Percentiles rank a stretch among this genome's conserved stretches.
phyloP scores from a whole-genome alignment of 2,113 vertebrate species.

The Seriola dumerili region DNA sequence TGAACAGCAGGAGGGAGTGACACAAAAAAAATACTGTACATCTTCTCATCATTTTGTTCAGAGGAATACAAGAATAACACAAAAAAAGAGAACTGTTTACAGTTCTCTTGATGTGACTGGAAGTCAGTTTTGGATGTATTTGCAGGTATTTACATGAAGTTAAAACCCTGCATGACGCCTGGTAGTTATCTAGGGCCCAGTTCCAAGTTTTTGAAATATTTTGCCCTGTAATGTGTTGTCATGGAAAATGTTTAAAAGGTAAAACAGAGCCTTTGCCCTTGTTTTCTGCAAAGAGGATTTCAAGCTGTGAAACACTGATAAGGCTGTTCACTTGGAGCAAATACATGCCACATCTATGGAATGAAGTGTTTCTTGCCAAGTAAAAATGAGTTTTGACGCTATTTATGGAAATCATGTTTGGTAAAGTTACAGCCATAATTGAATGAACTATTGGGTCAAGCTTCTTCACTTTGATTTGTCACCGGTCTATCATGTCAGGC shows the following conservation, averaged over 20 bases:
- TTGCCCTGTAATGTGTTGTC: conserved; percentile 39
- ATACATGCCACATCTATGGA: conserved; percentile 37
- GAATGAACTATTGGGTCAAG: conserved; percentile 37
- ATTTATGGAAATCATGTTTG: conserved; percentile 32
- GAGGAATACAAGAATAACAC: neutral
- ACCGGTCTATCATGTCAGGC: conserved; percentile 17
- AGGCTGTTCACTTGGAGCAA: conserved; percentile 46
- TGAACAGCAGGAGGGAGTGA: conserved; percentile 38
- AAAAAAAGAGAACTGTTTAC: neutral
- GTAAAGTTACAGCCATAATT: conserved; percentile 40
- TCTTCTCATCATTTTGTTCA: conserved; percentile 7
- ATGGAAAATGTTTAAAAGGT: conserved; percentile 31
- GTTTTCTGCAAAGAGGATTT: conserved; percentile 39
- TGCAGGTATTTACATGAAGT: conserved; percentile 29
- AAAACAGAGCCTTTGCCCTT: conserved; percentile 38
- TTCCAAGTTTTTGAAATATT: conserved; percentile 27
- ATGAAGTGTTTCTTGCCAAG: conserved; percentile 20
- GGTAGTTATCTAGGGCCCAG: conserved; percentile 8
- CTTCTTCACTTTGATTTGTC: conserved; percentile 37
- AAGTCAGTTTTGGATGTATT: conserved; percentile 26
- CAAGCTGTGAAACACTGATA: conserved; percentile 54
- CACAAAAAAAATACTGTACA: neutral
- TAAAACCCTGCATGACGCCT: conserved; percentile 11
- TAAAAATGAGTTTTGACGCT: conserved; percentile 13
- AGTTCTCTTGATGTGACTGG: conserved; percentile 17